Evolutionary conservation across 2,888 invertebrate genomes (phyloP).

Genomic region (Drosophila testacea): DNA sequence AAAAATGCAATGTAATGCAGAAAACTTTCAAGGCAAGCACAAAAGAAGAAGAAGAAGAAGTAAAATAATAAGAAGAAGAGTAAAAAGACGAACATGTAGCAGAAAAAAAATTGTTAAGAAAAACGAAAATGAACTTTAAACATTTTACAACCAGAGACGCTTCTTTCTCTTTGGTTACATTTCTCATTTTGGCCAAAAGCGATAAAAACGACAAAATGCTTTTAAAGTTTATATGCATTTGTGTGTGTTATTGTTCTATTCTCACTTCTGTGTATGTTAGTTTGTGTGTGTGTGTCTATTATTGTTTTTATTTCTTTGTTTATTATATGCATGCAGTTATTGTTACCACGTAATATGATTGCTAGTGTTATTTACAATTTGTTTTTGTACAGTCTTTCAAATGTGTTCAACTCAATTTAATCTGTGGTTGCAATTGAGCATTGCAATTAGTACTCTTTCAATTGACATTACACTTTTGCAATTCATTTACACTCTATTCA

Average conservation of each 20-base stretch:
- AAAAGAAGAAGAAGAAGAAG: slow-evolving; percentile 1
- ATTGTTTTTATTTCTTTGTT: slow-evolving; percentile 32
- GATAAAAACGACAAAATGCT: slow-evolving; percentile 56
- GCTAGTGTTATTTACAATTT: slow-evolving; percentile 28
- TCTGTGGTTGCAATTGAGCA: slow-evolving; percentile 14
- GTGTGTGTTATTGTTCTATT: slow-evolving; percentile 43
- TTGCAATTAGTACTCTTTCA: slow-evolving; percentile 5
- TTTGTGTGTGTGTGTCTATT: slow-evolving; percentile 32
- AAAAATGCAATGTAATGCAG: slow-evolving; percentile 68
- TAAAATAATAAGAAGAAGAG: neutral
- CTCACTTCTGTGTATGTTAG: slow-evolving; percentile 20
- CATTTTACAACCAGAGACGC: slow-evolving; percentile 51
- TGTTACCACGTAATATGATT: slow-evolving; percentile 26
- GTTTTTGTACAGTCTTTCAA: slow-evolving; percentile 23
- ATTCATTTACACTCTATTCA: neutral
- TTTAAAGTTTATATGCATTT: slow-evolving; percentile 58
- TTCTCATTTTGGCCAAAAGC: slow-evolving; percentile 28
- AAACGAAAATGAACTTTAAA: slow-evolving; percentile 50
- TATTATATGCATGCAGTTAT: slow-evolving; percentile 56
- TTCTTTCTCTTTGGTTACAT: slow-evolving; percentile 36
- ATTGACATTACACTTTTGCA: neutral
- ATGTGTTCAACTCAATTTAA: slow-evolving; percentile 6
- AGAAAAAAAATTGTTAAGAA: slow-evolving; percentile 8
- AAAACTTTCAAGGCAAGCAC: slow-evolving; percentile 47
- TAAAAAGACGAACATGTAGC: neutral